Evolutionary conservation across 64 coral and sea anemone species (phyloP), one percentile per base, ranked within the genome.

Genomic region (Actinia tenebrosa): DNA sequence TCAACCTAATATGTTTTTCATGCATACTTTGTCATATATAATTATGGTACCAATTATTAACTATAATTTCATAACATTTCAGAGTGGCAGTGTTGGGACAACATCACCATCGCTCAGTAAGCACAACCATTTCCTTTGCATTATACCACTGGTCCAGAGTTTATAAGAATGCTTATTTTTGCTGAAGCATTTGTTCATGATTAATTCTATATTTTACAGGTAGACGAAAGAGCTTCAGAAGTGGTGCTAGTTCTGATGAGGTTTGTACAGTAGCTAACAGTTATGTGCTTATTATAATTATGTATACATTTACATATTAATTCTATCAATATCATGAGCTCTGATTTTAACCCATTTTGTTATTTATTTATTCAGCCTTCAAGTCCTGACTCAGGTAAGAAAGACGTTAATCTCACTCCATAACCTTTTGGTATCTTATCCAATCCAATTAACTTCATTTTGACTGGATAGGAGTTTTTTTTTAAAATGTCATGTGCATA

Each of bases 221-320:
- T 26, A 90, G 94, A 82, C 89, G 92, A 77, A 96, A 96, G 82
- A 96, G 92, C 54, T 79, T 90, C 20, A 79, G 91, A 72, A 86
- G 88, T 80, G 89, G 94, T 55, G 64, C 89, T 11, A 96, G 94
- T 62, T 89, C 91, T 77, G 94, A 96, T 89, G 94, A 93, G 43
- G 85, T 87, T 64, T 22, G 42, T 53, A 25, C 10, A 46, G 5
- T 46, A 79, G 11, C 16, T 75, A 25, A 75, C 44, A 52, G 2
- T 58, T 58, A 58, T 16, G 10, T 58, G 13, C 7, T 58, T 2
- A 16, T 58, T 14, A 11, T 16, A 3, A 58, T 58, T 58, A 14
- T 11, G 0, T 0, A 0, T 58, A 55, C 11, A 8, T 55, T 55
- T 55, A 55, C 53, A 8, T 14, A 58, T 11, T 58, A 58, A 11